Evolutionary conservation across 2,113 vertebrate species (phyloP), one percentile per base, ranked within the genome.

Genomic region (Eulacestoma nigropectus): DNA sequence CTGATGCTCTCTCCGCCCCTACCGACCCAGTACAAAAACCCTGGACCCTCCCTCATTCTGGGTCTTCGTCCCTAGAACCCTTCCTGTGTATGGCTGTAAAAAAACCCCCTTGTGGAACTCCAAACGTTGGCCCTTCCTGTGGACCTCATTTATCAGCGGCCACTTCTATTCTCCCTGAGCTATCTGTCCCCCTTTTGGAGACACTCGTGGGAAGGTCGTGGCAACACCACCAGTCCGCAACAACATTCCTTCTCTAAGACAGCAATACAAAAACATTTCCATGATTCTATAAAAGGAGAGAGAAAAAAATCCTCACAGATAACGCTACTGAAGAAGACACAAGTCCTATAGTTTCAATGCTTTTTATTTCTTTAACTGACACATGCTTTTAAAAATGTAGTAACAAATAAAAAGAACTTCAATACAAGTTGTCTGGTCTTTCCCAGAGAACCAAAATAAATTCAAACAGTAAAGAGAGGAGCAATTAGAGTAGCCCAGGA

Each of bases 241-340:
- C 98, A 98, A 69, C 79, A 97, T 60, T 96, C 97, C 59, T 99
- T 98, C 94, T 98, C 97, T 63, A 99, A 97, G 87, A 93, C 97
- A n/a, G 95, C 89, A 46, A 97, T 95, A 50, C 98, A 98, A 52
- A 97, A 62, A 30, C 37, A 6, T 26, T 97, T 98, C 79, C 97
- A 92, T 70, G 94, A 94, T 84, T 97, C 97, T 4, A 4, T 97
- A 92, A 78, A 89, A 64, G 90, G 84, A 62, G 94, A 97, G n/a
- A 81, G 46, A 75, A 35, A 97, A 98, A 74, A 67, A 96, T 99
- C 93, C 97, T 99, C 88, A 97, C 96, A 70, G 97, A 98, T 69
- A 98, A 98, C 25, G 65, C 92, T 18, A 63, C 69, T 81, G 91
- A 42, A 98, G 80, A 90, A 98, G 93, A 90, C 98, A 98, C 33